A percentile compares a stretch with the other conserved stretches of the same genome.
phyloP scores from a whole-genome alignment of 2,888 invertebrate species.

The Epicampocera succincta region DNA sequence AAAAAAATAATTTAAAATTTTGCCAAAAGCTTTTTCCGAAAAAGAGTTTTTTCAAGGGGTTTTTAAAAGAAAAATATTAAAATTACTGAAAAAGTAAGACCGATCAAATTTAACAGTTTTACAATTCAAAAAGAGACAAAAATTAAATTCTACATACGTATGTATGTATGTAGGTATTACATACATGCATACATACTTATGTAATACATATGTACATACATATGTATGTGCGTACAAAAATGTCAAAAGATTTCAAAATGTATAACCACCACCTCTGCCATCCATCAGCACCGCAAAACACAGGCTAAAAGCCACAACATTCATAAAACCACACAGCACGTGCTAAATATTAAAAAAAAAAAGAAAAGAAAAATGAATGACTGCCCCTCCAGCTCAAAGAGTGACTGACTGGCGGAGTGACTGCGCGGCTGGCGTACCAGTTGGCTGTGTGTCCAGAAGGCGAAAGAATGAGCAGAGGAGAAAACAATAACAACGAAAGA shows the following conservation, averaged over 20 bases:
- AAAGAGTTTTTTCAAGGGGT: too few species aligned
- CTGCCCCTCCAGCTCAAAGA: background rate
- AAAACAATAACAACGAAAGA: background rate
- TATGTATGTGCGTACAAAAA: constrained; percentile 32
- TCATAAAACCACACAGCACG: constrained; percentile 64
- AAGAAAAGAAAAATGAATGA: background rate
- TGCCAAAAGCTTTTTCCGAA: too few species aligned
- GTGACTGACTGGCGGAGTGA: background rate
- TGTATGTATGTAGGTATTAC: too few species aligned
- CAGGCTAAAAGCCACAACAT: constrained; percentile 59
- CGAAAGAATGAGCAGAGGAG: background rate
- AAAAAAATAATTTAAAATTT: too few species aligned
- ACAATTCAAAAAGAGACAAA: too few species aligned
- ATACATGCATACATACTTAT: too few species aligned
- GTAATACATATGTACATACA: background rate
- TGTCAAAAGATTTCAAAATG: constrained; percentile 61
- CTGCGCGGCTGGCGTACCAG: background rate
- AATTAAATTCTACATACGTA: too few species aligned
- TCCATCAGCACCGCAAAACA: constrained; percentile 52
- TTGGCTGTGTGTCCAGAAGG: constrained; percentile 37
- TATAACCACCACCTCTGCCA: constrained; percentile 55
- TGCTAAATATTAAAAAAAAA: constrained; percentile 47
- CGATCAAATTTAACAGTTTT: too few species aligned
- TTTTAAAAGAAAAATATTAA: too few species aligned
- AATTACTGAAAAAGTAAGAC: too few species aligned